Percentiles rank a stretch among this genome's conserved stretches.
Conservation (phyloP, 2,797 vertebrate species). For the Acestrorhynchus altus region DNA sequence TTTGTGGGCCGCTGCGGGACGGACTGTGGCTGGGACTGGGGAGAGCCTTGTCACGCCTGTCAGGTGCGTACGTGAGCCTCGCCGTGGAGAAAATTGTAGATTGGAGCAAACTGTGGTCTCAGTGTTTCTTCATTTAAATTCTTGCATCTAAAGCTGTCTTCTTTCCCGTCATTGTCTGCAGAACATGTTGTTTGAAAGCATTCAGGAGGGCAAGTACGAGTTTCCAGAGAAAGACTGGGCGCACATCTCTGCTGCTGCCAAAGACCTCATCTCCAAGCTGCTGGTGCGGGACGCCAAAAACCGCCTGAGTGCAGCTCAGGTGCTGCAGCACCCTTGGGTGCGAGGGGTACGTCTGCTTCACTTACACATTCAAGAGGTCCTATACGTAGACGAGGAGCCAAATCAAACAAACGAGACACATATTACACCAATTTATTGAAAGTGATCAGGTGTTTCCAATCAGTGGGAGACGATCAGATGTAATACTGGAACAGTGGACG, state of each 20-base stretch:
- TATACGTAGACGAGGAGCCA: too few relatives aligned
- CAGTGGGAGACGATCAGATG: too few relatives aligned
- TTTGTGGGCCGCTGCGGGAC: constrained; percentile 94
- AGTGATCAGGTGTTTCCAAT: too few relatives aligned
- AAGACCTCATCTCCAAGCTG: constrained; percentile 97
- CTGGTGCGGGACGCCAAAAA: constrained; percentile 96
- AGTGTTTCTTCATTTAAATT: too few relatives aligned
- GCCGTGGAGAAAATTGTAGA: too few relatives aligned
- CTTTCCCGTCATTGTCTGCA: constrained; percentile 56
- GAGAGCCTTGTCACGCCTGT: constrained; percentile 92
- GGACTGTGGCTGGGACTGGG: constrained; percentile 94
- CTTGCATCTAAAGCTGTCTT: too few relatives aligned
- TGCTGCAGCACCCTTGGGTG: constrained; percentile 96
- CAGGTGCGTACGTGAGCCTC: constrained; percentile 90
- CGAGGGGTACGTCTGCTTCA: constrained; percentile 84
- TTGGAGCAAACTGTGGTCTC: too few relatives aligned
- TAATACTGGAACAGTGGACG: too few relatives aligned
- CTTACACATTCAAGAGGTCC: too few relatives aligned
- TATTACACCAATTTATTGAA: too few relatives aligned
- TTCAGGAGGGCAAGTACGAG: constrained; percentile 95
- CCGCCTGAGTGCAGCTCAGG: constrained; percentile 93
- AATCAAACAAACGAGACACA: too few relatives aligned
- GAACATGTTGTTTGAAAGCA: constrained; percentile 97
- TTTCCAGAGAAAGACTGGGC: constrained; percentile 98
- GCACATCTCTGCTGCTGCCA: constrained; percentile 94